A percentile compares a stretch with the other conserved stretches of the same genome.
Conservation (phyloP, 2,888 invertebrate species). For the Phortica okadai region DNA sequence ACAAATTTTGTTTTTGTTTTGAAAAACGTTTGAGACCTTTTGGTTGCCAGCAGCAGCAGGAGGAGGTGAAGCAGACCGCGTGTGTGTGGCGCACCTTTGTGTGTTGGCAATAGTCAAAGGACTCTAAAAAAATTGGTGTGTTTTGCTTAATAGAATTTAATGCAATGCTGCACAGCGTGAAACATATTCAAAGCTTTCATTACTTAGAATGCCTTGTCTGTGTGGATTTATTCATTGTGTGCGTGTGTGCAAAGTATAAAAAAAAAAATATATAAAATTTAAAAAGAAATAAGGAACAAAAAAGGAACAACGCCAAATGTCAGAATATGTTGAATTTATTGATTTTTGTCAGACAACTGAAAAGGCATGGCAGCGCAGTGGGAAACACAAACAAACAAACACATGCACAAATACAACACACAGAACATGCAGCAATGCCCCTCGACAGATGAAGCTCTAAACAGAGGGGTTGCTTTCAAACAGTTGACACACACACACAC, state of each 20-base stretch:
- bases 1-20: no score
- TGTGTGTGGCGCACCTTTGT: background rate
- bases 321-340: slow-evolving; percentile 46
- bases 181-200: background rate
- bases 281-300: background rate
- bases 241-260: slow-evolving; percentile 50
- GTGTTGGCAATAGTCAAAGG: background rate
- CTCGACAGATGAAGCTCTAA: slow-evolving; percentile 2
- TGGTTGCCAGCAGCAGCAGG: no score
- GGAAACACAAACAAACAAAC: background rate
- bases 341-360: slow-evolving; percentile 53
- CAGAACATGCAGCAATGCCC: background rate
- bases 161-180: slow-evolving; percentile 57
- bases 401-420: slow-evolving; percentile 51
- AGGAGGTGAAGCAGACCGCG: background rate
- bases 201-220: background rate
- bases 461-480: slow-evolving; percentile 17
- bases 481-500: background rate
- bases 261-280: background rate
- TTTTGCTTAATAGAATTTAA: slow-evolving; percentile 62
- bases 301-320: slow-evolving; percentile 6
- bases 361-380: background rate
- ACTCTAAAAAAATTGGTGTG: background rate
- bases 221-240: background rate
- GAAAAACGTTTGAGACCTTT: no score